Evolutionary conservation across 2,797 vertebrate species (phyloP).

Genomic region (Ficedula albicollis): DNA sequence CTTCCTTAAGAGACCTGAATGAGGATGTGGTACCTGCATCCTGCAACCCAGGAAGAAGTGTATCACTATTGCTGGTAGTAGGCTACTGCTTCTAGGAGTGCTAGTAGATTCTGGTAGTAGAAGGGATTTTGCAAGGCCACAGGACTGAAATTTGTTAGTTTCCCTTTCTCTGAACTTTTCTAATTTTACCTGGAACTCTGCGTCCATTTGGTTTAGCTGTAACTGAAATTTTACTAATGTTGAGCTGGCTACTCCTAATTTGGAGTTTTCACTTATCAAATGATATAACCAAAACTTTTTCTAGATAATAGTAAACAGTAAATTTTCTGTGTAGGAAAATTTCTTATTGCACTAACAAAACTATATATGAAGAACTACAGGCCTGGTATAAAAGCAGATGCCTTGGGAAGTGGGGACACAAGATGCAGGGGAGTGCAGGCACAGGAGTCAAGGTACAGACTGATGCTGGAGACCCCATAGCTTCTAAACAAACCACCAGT

Average conservation of each 20-base stretch:
- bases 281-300: not conserved
- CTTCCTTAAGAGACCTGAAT: not conserved
- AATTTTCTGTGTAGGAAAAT: not conserved
- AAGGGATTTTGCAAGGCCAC: not conserved
- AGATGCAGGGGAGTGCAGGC: not conserved
- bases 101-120: too few species aligned
- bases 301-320: not conserved
- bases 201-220: not conserved
- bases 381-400: not conserved
- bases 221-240: not conserved
- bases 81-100: not conserved
- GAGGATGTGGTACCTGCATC: not conserved
- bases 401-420: not conserved
- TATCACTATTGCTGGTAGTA: not conserved
- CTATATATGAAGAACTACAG: not conserved
- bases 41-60: not conserved
- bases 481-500: not conserved
- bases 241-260: not conserved
- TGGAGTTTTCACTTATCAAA: accelerated
- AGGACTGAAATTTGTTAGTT: not conserved
- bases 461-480: not conserved
- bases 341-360: not conserved
- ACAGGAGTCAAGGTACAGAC: accelerated
- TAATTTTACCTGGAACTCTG: not conserved
- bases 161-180: not conserved